phyloP scores from a whole-genome alignment of 2,888 invertebrate genomes.

The Encarsia formosa region DNA sequence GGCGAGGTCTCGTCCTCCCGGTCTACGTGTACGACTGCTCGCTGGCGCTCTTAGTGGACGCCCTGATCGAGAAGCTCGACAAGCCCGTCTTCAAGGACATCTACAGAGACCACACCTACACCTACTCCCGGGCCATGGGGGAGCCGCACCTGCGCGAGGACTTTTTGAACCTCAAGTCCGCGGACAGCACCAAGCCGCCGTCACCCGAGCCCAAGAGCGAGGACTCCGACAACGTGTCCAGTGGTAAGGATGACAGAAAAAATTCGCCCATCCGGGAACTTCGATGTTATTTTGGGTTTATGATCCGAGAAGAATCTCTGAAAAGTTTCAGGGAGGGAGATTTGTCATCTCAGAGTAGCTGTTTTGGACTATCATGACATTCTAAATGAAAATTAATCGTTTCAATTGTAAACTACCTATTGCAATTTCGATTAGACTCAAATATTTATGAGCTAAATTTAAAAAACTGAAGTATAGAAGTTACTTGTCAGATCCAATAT shows the following conservation, averaged over 20 bases:
- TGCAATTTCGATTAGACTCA: too few species aligned
- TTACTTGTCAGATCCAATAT: too few species aligned
- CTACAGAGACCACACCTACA: slow-evolving; percentile 56
- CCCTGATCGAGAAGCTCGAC: slow-evolving; percentile 51
- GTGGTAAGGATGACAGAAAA: slow-evolving; percentile 32
- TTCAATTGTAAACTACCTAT: too few species aligned
- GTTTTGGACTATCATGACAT: too few species aligned
- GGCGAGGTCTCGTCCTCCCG: slow-evolving; percentile 52
- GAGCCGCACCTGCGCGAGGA: slow-evolving; percentile 42
- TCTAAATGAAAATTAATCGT: too few species aligned
- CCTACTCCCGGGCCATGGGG: slow-evolving; percentile 40
- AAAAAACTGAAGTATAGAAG: too few species aligned
- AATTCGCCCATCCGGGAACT: neutral
- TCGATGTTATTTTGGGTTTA: slow-evolving; percentile 6
- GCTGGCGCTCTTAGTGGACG: slow-evolving; percentile 57
- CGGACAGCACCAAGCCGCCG: slow-evolving; percentile 43
- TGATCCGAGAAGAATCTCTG: too few species aligned
- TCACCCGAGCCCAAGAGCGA: slow-evolving; percentile 55
- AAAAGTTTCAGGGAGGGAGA: too few species aligned
- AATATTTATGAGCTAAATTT: too few species aligned
- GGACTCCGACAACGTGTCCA: slow-evolving; percentile 48
- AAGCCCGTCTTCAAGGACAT: slow-evolving; percentile 51
- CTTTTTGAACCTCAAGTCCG: slow-evolving; percentile 49
- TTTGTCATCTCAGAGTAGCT: too few species aligned
- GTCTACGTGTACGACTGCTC: slow-evolving; percentile 69